A percentile compares a stretch with the other conserved stretches of the same genome.
These are phyloP conservation scores for Lordiphosa clarofinis DNA, from an alignment of 1,140 invertebrate genomes.

Conservation along the genomic window DNA sequence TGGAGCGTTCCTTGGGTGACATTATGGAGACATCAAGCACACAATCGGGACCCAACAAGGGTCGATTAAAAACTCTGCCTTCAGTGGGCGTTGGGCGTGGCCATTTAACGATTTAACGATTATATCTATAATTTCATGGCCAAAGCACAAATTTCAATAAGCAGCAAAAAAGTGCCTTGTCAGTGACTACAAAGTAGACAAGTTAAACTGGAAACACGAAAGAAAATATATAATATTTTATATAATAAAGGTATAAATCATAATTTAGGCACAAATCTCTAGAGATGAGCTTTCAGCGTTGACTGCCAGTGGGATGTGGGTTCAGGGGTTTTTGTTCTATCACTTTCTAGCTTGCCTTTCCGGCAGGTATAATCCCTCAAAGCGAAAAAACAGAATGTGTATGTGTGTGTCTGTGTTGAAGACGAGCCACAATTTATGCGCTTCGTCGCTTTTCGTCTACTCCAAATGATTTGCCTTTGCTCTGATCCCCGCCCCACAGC, in stretches of 20 bases:
- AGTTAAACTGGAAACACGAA: constrained; percentile 3
- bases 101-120: constrained; percentile 15
- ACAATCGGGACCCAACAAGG: constrained; percentile 56
- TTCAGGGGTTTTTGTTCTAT: constrained; percentile 16
- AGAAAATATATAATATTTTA: constrained; percentile 34
- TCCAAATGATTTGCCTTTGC: constrained; percentile 59
- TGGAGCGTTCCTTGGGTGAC: constrained; percentile 53
- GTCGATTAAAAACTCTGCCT: constrained; percentile 34
- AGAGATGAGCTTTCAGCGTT: constrained; percentile 69
- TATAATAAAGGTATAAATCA: constrained; percentile 64
- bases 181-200: constrained; percentile 44
- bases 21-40: constrained; percentile 69
- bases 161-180: constrained; percentile 19
- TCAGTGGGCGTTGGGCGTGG: constrained; percentile 13
- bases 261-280: constrained; percentile 72
- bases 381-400: constrained; percentile 47
- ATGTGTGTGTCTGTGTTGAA: constrained; percentile 19
- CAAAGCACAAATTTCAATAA: constrained; percentile 41
- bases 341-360: constrained; percentile 7
- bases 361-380: constrained; percentile 74
- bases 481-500: constrained; percentile 5
- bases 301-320: constrained; percentile 22
- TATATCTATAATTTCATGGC: constrained; percentile 36
- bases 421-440: constrained; percentile 67
- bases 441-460: constrained; percentile 73